Percentiles rank a stretch among this genome's conserved stretches.
phyloP scores from a whole-genome alignment of 2,888 invertebrate genomes.

The Dione vanillae region DNA sequence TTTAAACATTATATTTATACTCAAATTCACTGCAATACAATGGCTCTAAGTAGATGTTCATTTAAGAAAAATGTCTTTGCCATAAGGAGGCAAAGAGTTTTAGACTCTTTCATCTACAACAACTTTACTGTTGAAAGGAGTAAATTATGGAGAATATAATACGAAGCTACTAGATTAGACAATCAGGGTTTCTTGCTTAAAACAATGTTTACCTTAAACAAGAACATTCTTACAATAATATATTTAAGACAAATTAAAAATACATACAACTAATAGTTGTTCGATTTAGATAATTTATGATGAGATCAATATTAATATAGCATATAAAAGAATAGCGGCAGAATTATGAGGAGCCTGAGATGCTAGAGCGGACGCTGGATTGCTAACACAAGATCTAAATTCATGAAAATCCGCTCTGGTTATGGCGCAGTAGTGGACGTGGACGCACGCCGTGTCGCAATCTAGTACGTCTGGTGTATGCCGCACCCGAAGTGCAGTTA shows the following conservation, averaged over 20 bases:
- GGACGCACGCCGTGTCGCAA: constrained; percentile 90
- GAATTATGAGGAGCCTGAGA: constrained; percentile 81
- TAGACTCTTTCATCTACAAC: no score
- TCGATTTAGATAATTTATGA: constrained; percentile 39
- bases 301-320: constrained; percentile 64
- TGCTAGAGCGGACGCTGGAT: constrained; percentile 90
- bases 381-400: constrained; percentile 91
- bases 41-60: no score
- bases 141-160: no score
- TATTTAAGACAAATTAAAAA: neutral
- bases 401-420: constrained; percentile 92
- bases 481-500: constrained; percentile 89
- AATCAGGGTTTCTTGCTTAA: no score
- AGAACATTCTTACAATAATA: no score
- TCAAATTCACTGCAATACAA: no score
- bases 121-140: no score
- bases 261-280: neutral
- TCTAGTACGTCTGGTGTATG: constrained; percentile 79
- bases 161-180: no score
- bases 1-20: no score
- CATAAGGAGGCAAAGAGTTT: no score
- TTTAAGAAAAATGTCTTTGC: no score
- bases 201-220: no score
- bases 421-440: constrained; percentile 94
- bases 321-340: constrained; percentile 74